Percentiles rank a stretch among this genome's conserved stretches.
Conservation (phyloP, 2,113 vertebrate species). For the Megaleporinus macrocephalus region DNA sequence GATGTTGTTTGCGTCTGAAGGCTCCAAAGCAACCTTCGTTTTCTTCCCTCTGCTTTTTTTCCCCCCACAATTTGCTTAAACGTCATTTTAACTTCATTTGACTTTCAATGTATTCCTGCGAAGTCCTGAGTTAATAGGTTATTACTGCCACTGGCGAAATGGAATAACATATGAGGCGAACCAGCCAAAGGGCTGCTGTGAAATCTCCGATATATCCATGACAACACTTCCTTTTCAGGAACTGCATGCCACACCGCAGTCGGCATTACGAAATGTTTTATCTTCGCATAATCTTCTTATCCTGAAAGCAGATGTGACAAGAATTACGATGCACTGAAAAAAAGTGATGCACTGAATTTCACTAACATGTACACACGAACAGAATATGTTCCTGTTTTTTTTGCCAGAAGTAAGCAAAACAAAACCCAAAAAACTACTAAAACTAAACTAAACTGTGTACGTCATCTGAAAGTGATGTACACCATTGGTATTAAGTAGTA, state of each 20-base stretch:
- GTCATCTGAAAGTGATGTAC: no score
- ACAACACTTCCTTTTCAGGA: neutral
- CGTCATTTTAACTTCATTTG: constrained; percentile 43
- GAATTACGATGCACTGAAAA: neutral
- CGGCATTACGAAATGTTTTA: neutral
- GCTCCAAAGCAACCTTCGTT: constrained; percentile 8
- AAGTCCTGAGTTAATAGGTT: constrained; percentile 33
- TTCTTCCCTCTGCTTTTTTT: neutral
- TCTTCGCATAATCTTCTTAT: neutral
- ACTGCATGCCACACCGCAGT: neutral
- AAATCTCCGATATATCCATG: constrained; percentile 19
- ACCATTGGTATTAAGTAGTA: no score
- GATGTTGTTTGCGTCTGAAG: constrained; percentile 4
- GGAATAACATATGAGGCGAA: constrained; percentile 12
- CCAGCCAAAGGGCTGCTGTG: neutral
- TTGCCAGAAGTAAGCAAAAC: neutral
- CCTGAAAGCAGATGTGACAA: neutral
- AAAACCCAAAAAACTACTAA: no score
- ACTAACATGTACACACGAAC: no score
- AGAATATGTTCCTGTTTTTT: neutral
- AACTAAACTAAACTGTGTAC: no score
- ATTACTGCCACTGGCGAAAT: constrained; percentile 18
- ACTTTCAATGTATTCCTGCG: constrained; percentile 14
- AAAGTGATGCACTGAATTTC: neutral
- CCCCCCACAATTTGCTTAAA: constrained; percentile 21